A percentile compares a stretch with the other conserved stretches of the same genome.
Conservation (phyloP, 2,888 invertebrate genomes). For the Mythimna ferrago region DNA sequence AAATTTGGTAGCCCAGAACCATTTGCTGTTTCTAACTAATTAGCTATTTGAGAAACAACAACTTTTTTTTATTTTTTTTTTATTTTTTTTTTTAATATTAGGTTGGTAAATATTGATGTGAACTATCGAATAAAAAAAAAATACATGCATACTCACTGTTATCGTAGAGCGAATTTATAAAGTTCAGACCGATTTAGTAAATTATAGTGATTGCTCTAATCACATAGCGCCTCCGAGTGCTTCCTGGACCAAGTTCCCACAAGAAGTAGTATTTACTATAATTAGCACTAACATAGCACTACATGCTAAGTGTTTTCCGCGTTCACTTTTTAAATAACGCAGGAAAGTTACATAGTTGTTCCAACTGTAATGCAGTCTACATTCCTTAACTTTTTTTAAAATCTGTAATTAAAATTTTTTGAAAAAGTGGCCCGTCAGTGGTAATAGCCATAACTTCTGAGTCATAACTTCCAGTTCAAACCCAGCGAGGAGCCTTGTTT, state of each 20-base stretch:
- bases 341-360: constrained; percentile 28
- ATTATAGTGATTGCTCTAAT: constrained; percentile 34
- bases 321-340: constrained; percentile 53
- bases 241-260: constrained; percentile 48
- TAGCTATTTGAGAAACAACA: too few relatives aligned
- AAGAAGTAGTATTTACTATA: constrained; percentile 41
- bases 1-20: too few relatives aligned
- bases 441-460: too few relatives aligned
- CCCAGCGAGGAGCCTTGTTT: too few relatives aligned
- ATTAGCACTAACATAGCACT: constrained; percentile 28
- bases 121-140: too few relatives aligned
- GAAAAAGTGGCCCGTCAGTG: too few relatives aligned
- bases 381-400: constrained; percentile 2
- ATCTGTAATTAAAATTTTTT: neutral
- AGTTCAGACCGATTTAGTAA: constrained; percentile 23
- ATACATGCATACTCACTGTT: too few relatives aligned
- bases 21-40: too few relatives aligned
- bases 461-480: too few relatives aligned
- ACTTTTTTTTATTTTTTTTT: too few relatives aligned
- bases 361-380: constrained; percentile 2
- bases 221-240: constrained; percentile 19
- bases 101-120: too few relatives aligned
- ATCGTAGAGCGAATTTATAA: constrained; percentile 8
- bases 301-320: constrained; percentile 53
- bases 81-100: too few relatives aligned